phyloP scores from a whole-genome alignment of 2,797 vertebrate genomes.

The Crenuchus spilurus region DNA sequence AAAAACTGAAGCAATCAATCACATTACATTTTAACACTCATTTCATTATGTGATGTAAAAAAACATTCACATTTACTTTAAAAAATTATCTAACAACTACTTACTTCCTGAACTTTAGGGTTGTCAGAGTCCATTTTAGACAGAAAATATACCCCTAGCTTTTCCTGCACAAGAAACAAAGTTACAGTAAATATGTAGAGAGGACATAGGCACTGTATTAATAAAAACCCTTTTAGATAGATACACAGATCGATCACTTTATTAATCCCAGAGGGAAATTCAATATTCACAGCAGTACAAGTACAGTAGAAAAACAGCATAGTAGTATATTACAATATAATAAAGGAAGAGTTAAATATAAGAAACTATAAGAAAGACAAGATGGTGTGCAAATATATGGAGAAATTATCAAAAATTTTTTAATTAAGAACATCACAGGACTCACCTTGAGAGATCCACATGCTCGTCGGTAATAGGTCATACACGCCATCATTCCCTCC shows the following conservation, averaged over 20 bases:
- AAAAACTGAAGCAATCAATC: background rate
- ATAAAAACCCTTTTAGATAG: too few species aligned
- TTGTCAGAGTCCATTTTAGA: constrained; percentile 84
- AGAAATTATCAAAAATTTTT: background rate
- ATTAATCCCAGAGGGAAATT: too few species aligned
- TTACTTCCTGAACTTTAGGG: constrained; percentile 85
- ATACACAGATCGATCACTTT: too few species aligned
- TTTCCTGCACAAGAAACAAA: constrained; percentile 80
- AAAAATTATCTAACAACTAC: too few species aligned
- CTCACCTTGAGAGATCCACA: constrained; percentile 88
- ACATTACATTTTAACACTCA: too few species aligned
- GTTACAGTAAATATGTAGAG: constrained; percentile 6
- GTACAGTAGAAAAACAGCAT: too few species aligned
- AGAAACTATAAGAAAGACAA: too few species aligned
- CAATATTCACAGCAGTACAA: too few species aligned
- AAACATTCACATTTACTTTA: too few species aligned
- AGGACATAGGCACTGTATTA: background rate
- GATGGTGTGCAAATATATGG: too few species aligned
- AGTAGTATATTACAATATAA: too few species aligned
- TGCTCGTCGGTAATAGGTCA: constrained; percentile 87
- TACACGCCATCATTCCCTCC: constrained; percentile 90
- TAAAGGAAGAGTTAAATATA: too few species aligned
- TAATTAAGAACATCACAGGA: background rate
- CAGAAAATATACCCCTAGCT: constrained; percentile 86
- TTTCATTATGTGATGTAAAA: background rate